These are phyloP conservation scores for Cataglyphis albicans DNA, from an alignment of 2,888 invertebrate species.

Conservation along the genomic window DNA sequence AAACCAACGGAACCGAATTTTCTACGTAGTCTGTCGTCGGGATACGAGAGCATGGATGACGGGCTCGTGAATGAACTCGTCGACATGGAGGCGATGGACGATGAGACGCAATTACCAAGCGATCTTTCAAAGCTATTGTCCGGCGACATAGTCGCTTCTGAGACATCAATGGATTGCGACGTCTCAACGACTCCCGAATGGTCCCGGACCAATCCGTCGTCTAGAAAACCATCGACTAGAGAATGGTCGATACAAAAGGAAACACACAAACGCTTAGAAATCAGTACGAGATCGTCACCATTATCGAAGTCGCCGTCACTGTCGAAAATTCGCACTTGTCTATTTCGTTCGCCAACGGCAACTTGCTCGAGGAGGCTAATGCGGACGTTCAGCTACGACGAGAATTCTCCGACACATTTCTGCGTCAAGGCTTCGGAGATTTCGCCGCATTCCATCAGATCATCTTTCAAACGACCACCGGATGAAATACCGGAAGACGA, in stretches of 20 bases:
- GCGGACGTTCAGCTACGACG: conserved; percentile 63
- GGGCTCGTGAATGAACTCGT: conserved; percentile 89
- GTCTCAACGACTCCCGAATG: conserved; percentile 85
- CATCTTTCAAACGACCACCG: conserved; percentile 89
- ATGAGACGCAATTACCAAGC: conserved; percentile 86
- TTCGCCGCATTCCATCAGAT: conserved; percentile 58
- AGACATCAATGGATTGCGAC: conserved; percentile 79
- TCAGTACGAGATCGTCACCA: not conserved
- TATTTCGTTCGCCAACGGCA: conserved; percentile 85
- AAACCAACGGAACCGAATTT: conserved; percentile 74
- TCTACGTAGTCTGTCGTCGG: conserved; percentile 87
- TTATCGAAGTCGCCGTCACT: conserved; percentile 17
- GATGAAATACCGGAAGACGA: conserved; percentile 88
- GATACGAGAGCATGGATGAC: conserved; percentile 89
- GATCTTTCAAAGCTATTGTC: conserved; percentile 88
- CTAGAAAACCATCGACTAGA: not conserved
- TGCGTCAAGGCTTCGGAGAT: conserved; percentile 25
- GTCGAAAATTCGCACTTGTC: conserved; percentile 86
- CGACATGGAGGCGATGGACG: conserved; percentile 88
- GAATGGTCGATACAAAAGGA: conserved; percentile 9
- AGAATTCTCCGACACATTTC: not conserved
- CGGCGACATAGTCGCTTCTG: conserved; percentile 85
- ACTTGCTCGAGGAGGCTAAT: conserved; percentile 76
- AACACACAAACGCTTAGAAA: not conserved
- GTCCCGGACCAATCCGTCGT: conserved; percentile 73